These are phyloP conservation scores for Sebastes trivittatus DNA, from an alignment of 2,797 vertebrate species.

Conservation along the genomic window DNA sequence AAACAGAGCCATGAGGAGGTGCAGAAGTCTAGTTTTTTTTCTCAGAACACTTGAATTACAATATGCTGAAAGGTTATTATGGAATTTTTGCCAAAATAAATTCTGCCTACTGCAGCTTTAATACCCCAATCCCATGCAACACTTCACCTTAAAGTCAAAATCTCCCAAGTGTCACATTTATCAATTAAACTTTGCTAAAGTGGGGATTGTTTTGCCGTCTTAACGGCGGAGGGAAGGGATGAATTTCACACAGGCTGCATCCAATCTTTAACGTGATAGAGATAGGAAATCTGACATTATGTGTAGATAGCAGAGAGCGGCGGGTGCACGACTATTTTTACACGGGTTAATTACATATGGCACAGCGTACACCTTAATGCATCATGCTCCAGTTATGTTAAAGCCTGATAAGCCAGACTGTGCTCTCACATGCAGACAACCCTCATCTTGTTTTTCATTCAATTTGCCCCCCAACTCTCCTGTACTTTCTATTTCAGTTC, in stretches of 20 bases:
- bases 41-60: too few relatives aligned
- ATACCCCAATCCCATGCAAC: slow-evolving; percentile 3
- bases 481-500: slow-evolving; percentile 31
- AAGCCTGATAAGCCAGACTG: slow-evolving; percentile 16
- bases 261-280: slow-evolving; percentile 8
- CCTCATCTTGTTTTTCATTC: slow-evolving; percentile 7
- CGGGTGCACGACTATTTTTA: slow-evolving; percentile 13
- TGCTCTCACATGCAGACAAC: slow-evolving; percentile 10
- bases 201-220: neutral
- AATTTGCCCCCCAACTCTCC: slow-evolving; percentile 3
- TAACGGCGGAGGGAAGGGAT: neutral
- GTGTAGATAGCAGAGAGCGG: neutral
- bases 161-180: slow-evolving; percentile 3
- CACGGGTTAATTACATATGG: slow-evolving; percentile 42
- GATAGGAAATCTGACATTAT: slow-evolving; percentile 18
- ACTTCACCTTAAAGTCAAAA: slow-evolving; percentile 14
- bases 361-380: slow-evolving; percentile 33
- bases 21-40: too few relatives aligned
- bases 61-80: too few relatives aligned
- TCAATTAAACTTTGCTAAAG: slow-evolving; percentile 22
- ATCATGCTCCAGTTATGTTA: slow-evolving; percentile 50
- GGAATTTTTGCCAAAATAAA: too few relatives aligned
- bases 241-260: slow-evolving; percentile 28
- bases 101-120: neutral
- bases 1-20: too few relatives aligned